These are phyloP conservation scores for Morus bassanus DNA, from an alignment of 2,797 vertebrate species.

Conservation along the genomic window DNA sequence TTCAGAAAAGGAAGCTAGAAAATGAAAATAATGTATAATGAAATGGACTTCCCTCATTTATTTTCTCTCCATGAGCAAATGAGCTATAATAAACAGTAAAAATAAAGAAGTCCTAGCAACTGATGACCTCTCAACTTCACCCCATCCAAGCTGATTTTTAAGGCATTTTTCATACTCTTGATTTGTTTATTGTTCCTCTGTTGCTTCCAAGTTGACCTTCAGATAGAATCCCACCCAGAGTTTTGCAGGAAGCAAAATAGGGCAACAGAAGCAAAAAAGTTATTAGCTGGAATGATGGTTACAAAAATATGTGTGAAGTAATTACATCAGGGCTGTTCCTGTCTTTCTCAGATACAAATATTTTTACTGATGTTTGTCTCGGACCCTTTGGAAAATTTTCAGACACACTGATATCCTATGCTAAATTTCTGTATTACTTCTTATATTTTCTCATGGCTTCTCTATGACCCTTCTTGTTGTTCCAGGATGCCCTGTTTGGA, in stretches of 20 bases:
- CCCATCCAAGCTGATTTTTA: not conserved
- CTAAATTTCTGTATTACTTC: not conserved
- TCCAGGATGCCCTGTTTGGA: not conserved
- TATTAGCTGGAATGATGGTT: not conserved
- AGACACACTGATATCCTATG: not conserved
- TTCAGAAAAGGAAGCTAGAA: not conserved
- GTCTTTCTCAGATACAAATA: not conserved
- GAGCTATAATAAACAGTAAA: not conserved
- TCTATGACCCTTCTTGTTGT: not conserved
- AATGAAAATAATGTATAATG: constrained; percentile 4
- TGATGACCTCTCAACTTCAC: not conserved
- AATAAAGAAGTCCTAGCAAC: not conserved
- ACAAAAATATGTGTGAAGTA: not conserved
- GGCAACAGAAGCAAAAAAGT: not conserved
- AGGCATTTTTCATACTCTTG: constrained; percentile 7
- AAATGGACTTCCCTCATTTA: constrained; percentile 15
- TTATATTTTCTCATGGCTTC: not conserved
- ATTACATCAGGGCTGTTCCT: not conserved
- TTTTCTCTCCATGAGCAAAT: not conserved
- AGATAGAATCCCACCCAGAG: constrained; percentile 4
- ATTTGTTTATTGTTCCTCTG: constrained; percentile 52
- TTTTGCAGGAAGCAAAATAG: not conserved
- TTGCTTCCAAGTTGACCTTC: constrained; percentile 4
- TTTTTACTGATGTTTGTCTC: not conserved
- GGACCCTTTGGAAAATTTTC: not conserved